Percentiles rank a stretch among this genome's conserved stretches.
phyloP scores from a whole-genome alignment of 2,888 invertebrate genomes.

The Ariolimax columbianus region DNA sequence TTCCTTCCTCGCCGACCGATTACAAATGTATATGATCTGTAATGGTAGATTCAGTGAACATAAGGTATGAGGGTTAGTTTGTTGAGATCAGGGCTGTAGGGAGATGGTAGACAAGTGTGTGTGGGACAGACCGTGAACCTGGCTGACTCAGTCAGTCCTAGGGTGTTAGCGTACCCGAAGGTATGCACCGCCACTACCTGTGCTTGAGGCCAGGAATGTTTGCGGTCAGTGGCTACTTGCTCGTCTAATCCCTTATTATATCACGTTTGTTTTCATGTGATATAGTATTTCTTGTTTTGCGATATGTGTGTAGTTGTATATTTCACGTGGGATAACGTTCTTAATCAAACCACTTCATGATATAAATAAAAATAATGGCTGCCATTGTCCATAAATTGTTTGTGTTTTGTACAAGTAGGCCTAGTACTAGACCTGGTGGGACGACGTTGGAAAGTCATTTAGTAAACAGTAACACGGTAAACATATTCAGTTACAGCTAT shows the following conservation, averaged over 20 bases:
- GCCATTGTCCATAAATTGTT: too few species aligned
- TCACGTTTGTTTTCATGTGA: not conserved
- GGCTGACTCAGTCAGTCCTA: too few species aligned
- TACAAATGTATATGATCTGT: not conserved
- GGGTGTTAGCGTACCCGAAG: conserved; percentile 20
- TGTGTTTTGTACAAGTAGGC: too few species aligned
- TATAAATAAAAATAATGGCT: too few species aligned
- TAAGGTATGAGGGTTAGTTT: not conserved
- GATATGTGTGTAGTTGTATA: too few species aligned
- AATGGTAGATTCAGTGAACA: not conserved
- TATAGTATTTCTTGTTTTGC: too few species aligned
- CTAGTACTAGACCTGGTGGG: too few species aligned
- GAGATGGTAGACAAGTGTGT: not conserved
- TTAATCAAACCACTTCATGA: too few species aligned
- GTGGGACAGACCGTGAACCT: not conserved
- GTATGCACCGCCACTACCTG: conserved; percentile 30
- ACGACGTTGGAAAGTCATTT: too few species aligned
- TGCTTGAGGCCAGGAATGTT: not conserved
- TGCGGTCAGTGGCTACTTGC: not conserved
- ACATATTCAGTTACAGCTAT: too few species aligned
- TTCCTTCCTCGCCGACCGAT: conserved; percentile 11
- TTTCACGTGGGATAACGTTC: too few species aligned
- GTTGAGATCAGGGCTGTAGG: not conserved
- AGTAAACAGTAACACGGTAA: too few species aligned
- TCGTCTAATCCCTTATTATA: not conserved